A percentile compares a stretch with the other conserved stretches of the same genome.
Evolutionary conservation across 2,888 invertebrate species (phyloP).

Genomic region (Phorcus lineatus): DNA sequence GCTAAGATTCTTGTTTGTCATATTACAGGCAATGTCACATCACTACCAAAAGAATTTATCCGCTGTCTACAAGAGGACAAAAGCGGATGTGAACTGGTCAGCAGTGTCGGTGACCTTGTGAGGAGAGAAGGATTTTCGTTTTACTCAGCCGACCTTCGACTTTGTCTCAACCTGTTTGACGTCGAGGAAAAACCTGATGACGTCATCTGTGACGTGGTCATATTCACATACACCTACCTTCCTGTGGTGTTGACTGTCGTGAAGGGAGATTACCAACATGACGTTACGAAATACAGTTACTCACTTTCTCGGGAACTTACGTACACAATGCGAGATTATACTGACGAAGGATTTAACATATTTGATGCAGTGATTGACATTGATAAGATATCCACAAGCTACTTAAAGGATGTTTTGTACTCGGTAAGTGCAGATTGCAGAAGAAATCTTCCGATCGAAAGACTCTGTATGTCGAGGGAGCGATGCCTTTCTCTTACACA

Average conservation of each 20-base stretch:
- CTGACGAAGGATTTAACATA: background rate
- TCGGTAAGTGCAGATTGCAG: background rate
- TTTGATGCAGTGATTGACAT: background rate
- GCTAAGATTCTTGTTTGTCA: background rate
- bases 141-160: background rate
- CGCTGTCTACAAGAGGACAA: background rate
- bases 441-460: background rate
- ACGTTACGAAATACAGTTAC: background rate
- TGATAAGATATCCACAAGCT: background rate
- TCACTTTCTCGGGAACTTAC: background rate
- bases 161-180: background rate
- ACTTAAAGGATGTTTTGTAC: background rate
- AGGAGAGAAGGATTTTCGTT: background rate
- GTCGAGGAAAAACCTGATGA: background rate
- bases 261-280: background rate
- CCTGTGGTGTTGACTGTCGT: background rate
- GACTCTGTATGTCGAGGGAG: background rate
- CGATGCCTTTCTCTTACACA: background rate
- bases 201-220: background rate
- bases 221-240: background rate
- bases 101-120: background rate
- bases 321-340: slow-evolving; percentile 1
- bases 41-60: background rate
- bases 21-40: background rate
- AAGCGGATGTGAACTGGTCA: background rate